These are phyloP conservation scores for Melipona quadrifasciata DNA, from an alignment of 1,140 invertebrate genomes.

Conservation along the genomic window DNA sequence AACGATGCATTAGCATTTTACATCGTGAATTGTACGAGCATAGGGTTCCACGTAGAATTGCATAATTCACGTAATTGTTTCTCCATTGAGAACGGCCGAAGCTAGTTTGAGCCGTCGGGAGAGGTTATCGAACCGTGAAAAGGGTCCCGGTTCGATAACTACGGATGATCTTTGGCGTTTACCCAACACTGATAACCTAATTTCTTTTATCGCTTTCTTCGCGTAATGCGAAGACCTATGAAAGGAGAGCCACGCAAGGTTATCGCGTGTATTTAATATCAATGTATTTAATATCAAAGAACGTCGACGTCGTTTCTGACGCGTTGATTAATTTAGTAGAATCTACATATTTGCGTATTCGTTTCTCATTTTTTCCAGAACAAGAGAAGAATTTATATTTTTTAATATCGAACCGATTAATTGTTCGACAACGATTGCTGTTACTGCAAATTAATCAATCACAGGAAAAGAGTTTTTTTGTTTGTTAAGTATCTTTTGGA, in stretches of 20 bases:
- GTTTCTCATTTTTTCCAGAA: background rate
- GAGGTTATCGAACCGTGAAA: background rate
- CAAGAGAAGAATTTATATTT: background rate
- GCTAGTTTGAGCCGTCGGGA: too few relatives aligned
- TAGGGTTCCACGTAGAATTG: background rate
- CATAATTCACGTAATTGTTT: background rate
- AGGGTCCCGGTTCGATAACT: background rate
- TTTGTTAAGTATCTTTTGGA: background rate
- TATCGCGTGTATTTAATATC: background rate
- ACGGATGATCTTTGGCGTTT: background rate
- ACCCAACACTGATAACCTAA: background rate
- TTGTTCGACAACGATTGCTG: background rate
- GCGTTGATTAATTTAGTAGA: background rate
- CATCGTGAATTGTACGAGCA: background rate
- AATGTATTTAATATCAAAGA: too few relatives aligned
- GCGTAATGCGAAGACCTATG: background rate
- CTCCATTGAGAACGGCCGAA: background rate
- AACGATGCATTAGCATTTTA: background rate
- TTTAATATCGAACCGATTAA: background rate
- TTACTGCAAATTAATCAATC: background rate
- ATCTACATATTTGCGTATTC: background rate
- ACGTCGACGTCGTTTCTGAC: background rate
- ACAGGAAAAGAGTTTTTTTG: background rate
- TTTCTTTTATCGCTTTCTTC: background rate
- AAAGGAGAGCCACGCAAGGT: background rate